phyloP scores from a whole-genome alignment of 2,113 vertebrate species.

The Papio anubis region DNA sequence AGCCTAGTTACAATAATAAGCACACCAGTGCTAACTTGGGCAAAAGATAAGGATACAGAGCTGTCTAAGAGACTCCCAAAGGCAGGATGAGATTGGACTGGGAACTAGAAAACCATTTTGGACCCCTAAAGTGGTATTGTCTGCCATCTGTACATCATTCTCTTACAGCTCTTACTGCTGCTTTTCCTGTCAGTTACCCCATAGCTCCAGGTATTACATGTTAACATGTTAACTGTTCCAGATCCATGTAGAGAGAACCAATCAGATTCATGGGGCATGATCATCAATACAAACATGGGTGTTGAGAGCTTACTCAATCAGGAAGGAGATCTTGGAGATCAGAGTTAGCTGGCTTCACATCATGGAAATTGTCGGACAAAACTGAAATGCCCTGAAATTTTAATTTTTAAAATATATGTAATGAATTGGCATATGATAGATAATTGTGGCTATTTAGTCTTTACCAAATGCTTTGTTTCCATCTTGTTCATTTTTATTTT shows the following conservation, averaged over 20 bases:
- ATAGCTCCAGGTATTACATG: neutral
- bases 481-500: neutral
- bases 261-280: neutral
- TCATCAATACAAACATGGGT: neutral
- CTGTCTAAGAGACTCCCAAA: neutral
- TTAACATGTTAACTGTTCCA: neutral
- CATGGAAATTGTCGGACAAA: neutral
- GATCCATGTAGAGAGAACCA: neutral
- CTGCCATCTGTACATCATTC: neutral
- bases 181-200: neutral
- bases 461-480: neutral
- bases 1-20: neutral
- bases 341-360: neutral
- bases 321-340: neutral
- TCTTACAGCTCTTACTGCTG: neutral
- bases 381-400: neutral
- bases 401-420: conserved; percentile 4
- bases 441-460: neutral
- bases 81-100: neutral
- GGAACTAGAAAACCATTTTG: neutral
- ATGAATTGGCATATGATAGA: neutral
- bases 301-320: neutral
- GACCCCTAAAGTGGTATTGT: neutral
- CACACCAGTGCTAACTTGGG: neutral
- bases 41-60: neutral